These are phyloP conservation scores for Pygathrix nemaeus DNA, from an alignment of 2,113 vertebrate species.

Conservation along the genomic window DNA sequence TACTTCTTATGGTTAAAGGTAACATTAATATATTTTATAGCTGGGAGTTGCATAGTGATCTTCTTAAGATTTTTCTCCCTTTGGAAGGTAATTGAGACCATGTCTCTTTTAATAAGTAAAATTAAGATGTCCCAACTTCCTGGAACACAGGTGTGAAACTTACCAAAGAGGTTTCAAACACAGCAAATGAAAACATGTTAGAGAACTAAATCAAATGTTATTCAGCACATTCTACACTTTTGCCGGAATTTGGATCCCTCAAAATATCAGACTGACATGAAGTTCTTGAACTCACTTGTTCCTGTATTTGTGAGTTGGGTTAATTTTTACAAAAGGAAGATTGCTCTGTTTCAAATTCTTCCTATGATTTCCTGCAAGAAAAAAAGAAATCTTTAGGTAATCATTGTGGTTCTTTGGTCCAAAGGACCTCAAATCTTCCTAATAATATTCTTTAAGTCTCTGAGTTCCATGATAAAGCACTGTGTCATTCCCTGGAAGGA, in stretches of 20 bases:
- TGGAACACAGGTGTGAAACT: conserved; percentile 59
- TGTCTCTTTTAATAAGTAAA: conserved; percentile 66
- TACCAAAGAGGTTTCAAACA: conserved; percentile 55
- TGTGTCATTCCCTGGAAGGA: not conserved
- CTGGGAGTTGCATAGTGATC: not conserved
- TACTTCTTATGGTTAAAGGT: conserved; percentile 68
- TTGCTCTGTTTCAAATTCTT: not conserved
- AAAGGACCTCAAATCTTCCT: conserved; percentile 2
- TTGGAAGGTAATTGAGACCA: conserved; percentile 50
- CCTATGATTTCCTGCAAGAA: not conserved
- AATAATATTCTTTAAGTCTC: not conserved
- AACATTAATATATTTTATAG: conserved; percentile 70
- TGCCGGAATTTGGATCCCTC: not conserved
- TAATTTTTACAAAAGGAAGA: conserved; percentile 4
- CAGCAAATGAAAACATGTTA: not conserved
- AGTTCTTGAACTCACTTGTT: not conserved
- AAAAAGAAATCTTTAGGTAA: not conserved
- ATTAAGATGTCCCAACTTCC: conserved; percentile 59
- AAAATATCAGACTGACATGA: not conserved
- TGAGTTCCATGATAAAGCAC: not conserved
- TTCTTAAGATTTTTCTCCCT: conserved; percentile 36
- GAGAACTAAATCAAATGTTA: conserved; percentile 20
- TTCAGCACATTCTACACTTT: not conserved
- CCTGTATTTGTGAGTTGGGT: not conserved
- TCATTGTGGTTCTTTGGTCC: not conserved